Conservation (phyloP, 2,113 vertebrate genomes). For the Chinchilla lanigera region DNA sequence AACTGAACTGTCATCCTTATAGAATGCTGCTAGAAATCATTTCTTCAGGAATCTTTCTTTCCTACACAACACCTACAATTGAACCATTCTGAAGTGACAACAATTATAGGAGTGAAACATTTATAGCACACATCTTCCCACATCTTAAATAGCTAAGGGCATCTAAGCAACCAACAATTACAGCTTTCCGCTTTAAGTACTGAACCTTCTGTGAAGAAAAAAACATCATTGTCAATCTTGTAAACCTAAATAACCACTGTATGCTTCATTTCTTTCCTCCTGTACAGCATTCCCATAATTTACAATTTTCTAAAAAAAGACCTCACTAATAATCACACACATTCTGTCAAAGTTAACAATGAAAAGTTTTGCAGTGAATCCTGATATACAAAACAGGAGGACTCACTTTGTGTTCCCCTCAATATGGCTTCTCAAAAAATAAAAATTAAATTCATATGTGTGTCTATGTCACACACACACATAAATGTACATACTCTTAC, state of each 20-base stretch:
- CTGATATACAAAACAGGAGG: constrained; percentile 52
- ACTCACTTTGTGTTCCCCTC: background rate
- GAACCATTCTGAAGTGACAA: constrained; percentile 71
- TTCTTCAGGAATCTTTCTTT: constrained; percentile 32
- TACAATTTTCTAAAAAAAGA: constrained; percentile 81
- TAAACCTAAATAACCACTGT: constrained; percentile 77
- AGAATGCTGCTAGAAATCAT: constrained; percentile 51
- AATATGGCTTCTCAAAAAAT: constrained; percentile 43
- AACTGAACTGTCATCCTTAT: constrained; percentile 29
- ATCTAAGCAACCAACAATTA: constrained; percentile 79
- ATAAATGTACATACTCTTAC: background rate
- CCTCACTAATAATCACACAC: constrained; percentile 76
- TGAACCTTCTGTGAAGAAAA: constrained; percentile 63
- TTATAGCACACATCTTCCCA: constrained; percentile 71
- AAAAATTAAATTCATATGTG: constrained; percentile 5
- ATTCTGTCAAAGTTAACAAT: constrained; percentile 76
- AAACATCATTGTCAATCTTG: constrained; percentile 77
- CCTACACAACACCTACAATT: constrained; percentile 66
- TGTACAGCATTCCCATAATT: constrained; percentile 74
- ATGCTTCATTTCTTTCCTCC: constrained; percentile 77
- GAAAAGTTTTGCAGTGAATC: constrained; percentile 73
- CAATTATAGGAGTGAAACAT: constrained; percentile 75
- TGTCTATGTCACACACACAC: background rate
- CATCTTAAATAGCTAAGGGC: constrained; percentile 74
- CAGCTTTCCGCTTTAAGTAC: constrained; percentile 71